Conservation (phyloP, 2,888 invertebrate species). For the Andrena fulva region DNA sequence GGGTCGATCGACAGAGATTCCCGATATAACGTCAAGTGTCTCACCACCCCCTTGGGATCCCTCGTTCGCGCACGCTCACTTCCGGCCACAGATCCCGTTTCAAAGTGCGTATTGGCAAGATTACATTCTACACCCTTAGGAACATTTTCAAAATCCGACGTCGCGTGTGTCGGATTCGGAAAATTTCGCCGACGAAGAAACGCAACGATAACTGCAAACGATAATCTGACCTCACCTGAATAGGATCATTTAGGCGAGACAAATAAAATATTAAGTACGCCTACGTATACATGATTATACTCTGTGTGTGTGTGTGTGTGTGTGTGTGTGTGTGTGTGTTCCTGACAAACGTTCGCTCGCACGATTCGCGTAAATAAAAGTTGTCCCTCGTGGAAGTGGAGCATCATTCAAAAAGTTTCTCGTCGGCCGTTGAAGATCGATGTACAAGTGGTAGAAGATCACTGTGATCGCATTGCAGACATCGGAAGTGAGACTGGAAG, state of each 20-base stretch:
- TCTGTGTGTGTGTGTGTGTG: neutral
- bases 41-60: conserved; percentile 1
- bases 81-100: conserved; percentile 39
- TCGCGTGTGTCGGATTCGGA: conserved; percentile 72
- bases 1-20: conserved; percentile 43
- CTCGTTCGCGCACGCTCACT: conserved; percentile 18
- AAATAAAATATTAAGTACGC: conserved; percentile 75
- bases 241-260: conserved; percentile 83
- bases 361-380: conserved; percentile 20
- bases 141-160: conserved; percentile 75
- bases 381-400: neutral
- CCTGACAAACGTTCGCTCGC: conserved; percentile 5
- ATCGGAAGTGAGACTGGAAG: neutral
- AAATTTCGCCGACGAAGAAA: conserved; percentile 74
- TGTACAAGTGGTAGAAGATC: neutral
- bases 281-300: neutral
- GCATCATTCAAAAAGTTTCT: conserved; percentile 38
- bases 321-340: neutral
- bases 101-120: conserved; percentile 77
- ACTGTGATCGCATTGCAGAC: neutral
- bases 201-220: conserved; percentile 60
- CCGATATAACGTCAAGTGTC: conserved; percentile 13
- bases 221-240: conserved; percentile 84
- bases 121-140: conserved; percentile 71
- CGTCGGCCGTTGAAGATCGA: neutral